Evolutionary conservation across 2,113 vertebrate genomes (phyloP).

Genomic region (Spea multiplicata): DNA sequence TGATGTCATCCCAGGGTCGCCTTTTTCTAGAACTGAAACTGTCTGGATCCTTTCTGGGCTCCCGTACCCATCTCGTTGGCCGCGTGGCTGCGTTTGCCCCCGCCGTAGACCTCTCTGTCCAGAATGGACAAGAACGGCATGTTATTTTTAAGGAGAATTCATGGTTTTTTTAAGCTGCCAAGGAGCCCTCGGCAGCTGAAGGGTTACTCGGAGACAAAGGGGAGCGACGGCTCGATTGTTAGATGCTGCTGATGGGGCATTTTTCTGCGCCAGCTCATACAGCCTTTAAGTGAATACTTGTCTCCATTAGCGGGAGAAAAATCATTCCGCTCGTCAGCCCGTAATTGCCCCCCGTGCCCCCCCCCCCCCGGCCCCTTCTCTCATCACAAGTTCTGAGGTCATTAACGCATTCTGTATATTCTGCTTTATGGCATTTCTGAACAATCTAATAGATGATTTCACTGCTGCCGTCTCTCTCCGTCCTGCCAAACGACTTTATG

Average conservation of each 20-base stretch:
- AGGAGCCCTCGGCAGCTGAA: neutral
- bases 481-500: neutral
- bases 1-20: too few relatives aligned
- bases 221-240: constrained; percentile 6
- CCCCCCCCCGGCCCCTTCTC: neutral
- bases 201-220: constrained; percentile 11
- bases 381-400: neutral
- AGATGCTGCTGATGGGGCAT: constrained; percentile 21
- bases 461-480: neutral
- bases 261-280: constrained; percentile 20
- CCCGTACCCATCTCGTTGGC: too few relatives aligned
- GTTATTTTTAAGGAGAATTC: too few relatives aligned
- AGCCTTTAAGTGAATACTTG: constrained; percentile 33
- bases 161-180: too few relatives aligned
- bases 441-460: neutral
- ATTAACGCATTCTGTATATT: neutral
- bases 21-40: too few relatives aligned
- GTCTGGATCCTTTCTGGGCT: too few relatives aligned
- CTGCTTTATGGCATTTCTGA: neutral
- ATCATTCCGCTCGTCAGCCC: constrained; percentile 22
- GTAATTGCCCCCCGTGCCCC: constrained; percentile 12
- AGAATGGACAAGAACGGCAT: too few relatives aligned
- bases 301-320: constrained; percentile 43
- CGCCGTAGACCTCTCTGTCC: too few relatives aligned
- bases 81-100: too few relatives aligned